phyloP scores from a whole-genome alignment of 2,113 vertebrate species.

The Paramisgurnus dabryanus region DNA sequence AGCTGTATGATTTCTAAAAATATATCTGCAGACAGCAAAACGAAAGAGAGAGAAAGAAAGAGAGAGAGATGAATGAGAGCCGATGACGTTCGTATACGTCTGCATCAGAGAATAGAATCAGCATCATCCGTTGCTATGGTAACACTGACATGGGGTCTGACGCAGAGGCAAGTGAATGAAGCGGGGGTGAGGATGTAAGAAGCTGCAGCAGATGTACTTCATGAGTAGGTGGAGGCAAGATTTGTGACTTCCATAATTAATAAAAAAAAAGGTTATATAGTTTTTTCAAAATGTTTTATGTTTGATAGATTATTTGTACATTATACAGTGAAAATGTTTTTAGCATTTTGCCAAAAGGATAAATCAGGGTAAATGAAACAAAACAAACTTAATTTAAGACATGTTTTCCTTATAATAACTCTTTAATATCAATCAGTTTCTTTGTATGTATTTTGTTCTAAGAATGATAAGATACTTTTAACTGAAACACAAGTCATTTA shows the following conservation, averaged over 20 bases:
- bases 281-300: too few relatives aligned
- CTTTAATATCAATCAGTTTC: too few relatives aligned
- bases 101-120: constrained; percentile 71
- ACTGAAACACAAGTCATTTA: too few relatives aligned
- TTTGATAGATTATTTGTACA: not conserved
- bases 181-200: constrained; percentile 58
- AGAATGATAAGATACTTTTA: too few relatives aligned
- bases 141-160: constrained; percentile 74
- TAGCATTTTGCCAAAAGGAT: not conserved
- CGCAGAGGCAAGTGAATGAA: constrained; percentile 65
- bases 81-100: constrained; percentile 67
- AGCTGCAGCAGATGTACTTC: constrained; percentile 28
- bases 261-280: not conserved
- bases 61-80: constrained; percentile 51
- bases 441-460: too few relatives aligned
- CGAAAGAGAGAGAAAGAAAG: constrained; percentile 17
- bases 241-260: constrained; percentile 7
- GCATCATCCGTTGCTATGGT: constrained; percentile 75
- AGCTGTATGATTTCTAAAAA: constrained; percentile 46
- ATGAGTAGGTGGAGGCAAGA: constrained; percentile 58
- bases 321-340: not conserved
- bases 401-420: too few relatives aligned
- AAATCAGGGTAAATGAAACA: too few relatives aligned
- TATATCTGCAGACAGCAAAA: constrained; percentile 19
- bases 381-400: too few relatives aligned